Conservation (phyloP, 2,797 vertebrate species). For the Knipowitschia caucasica region DNA sequence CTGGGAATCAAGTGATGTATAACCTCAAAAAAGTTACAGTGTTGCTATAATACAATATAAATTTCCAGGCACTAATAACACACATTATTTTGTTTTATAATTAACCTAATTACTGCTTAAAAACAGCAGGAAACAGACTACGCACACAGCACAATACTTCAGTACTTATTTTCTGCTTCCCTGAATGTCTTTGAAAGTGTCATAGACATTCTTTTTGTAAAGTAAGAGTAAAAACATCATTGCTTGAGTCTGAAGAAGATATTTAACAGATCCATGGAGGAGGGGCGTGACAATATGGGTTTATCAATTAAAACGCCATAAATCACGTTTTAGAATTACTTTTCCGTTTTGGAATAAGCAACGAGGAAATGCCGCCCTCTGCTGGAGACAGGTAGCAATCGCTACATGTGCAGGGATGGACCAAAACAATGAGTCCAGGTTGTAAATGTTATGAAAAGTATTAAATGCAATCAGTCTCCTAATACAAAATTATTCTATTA, state of each 20-base stretch:
- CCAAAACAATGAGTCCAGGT: neutral
- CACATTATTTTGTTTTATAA: neutral
- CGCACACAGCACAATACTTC: neutral
- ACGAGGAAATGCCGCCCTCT: slow-evolving; percentile 50
- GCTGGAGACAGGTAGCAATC: slow-evolving; percentile 34
- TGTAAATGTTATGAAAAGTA: neutral
- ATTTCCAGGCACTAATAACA: neutral
- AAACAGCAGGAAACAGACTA: neutral
- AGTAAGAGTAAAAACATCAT: no score
- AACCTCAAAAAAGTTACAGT: no score
- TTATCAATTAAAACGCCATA: slow-evolving; percentile 65
- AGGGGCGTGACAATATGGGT: no score
- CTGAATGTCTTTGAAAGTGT: slow-evolving; percentile 13
- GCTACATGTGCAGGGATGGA: neutral
- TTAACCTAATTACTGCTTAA: neutral
- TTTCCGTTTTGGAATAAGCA: slow-evolving; percentile 8
- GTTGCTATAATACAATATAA: no score
- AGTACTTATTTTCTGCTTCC: neutral
- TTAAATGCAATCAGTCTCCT: no score
- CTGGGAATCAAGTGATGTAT: no score
- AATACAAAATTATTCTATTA: no score
- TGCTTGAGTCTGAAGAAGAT: slow-evolving; percentile 43
- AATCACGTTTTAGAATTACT: slow-evolving; percentile 37
- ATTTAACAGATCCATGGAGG: no score
- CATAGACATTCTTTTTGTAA: slow-evolving; percentile 21